Percentiles rank a stretch among this genome's conserved stretches.
Evolutionary conservation across 2,113 vertebrate genomes (phyloP).

Genomic region (Prunella himalayana): DNA sequence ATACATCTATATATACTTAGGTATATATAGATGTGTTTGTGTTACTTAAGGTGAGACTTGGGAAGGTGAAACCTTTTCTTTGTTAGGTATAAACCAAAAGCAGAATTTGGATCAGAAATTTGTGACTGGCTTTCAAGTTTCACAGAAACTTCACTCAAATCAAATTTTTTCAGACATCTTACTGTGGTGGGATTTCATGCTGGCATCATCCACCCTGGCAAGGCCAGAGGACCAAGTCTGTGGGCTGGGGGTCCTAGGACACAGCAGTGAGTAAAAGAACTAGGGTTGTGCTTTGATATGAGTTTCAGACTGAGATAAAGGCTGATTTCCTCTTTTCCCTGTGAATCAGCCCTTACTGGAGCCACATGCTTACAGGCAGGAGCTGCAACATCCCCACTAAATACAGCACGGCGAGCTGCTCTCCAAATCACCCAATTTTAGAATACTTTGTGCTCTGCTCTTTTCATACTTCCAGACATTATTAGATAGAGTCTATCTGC

Average conservation of each 20-base stretch:
- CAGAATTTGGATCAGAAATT: background rate
- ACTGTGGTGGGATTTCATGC: rapidly evolving
- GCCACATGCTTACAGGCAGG: background rate
- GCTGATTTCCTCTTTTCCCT: background rate
- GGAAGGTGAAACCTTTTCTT: background rate
- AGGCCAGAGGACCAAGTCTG: rapidly evolving
- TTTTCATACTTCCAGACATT: background rate
- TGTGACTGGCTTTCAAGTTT: background rate
- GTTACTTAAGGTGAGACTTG: background rate
- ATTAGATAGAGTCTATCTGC: background rate
- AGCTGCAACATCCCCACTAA: background rate
- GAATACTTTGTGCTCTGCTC: background rate
- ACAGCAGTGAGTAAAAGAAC: rapidly evolving
- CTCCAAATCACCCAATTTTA: background rate
- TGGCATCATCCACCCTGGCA: background rate
- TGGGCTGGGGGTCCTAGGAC: too few species aligned
- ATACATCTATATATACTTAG: background rate
- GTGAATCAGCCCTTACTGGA: background rate
- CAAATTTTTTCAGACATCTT: background rate
- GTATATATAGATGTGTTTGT: too few species aligned
- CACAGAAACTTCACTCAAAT: background rate
- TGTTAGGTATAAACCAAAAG: background rate
- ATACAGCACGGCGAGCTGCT: background rate
- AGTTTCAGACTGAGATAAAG: background rate
- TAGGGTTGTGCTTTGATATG: background rate